phyloP scores from a whole-genome alignment of 1,140 invertebrate species.

The Colletes latitarsis region DNA sequence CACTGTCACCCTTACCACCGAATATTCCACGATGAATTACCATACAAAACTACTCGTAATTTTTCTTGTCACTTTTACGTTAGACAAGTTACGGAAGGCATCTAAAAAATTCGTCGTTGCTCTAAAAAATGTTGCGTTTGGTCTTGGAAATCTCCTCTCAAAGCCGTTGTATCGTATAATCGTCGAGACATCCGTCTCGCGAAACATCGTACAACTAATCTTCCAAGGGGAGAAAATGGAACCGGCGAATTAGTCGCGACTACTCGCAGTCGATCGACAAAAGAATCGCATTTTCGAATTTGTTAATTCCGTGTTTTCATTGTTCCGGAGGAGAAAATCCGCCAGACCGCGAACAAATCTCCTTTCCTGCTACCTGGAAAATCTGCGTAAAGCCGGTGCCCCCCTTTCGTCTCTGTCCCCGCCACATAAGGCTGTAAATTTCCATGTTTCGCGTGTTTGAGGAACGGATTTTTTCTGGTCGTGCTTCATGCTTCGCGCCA shows the following conservation, averaged over 20 bases:
- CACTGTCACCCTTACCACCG: background rate
- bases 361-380: slow-evolving; percentile 56
- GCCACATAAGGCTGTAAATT: slow-evolving; percentile 79
- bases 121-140: no score
- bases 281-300: slow-evolving; percentile 48
- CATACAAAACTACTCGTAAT: slow-evolving; percentile 13
- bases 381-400: slow-evolving; percentile 75
- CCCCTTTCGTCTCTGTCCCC: slow-evolving; percentile 56
- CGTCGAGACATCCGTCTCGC: background rate
- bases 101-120: no score
- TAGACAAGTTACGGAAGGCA: no score
- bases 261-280: background rate
- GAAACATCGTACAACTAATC: no score
- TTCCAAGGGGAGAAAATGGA: background rate
- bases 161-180: no score
- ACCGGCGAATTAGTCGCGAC: background rate
- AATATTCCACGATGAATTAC: slow-evolving; percentile 9
- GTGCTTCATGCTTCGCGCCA: slow-evolving; percentile 72
- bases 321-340: background rate
- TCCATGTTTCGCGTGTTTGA: slow-evolving; percentile 74
- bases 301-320: slow-evolving; percentile 31
- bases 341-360: slow-evolving; percentile 7
- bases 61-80: background rate
- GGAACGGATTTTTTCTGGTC: slow-evolving; percentile 76
- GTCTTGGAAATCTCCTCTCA: no score